Base-by-base conservation (phyloP, 2,797 vertebrate species). In the Erithacus rubecula region DNA sequence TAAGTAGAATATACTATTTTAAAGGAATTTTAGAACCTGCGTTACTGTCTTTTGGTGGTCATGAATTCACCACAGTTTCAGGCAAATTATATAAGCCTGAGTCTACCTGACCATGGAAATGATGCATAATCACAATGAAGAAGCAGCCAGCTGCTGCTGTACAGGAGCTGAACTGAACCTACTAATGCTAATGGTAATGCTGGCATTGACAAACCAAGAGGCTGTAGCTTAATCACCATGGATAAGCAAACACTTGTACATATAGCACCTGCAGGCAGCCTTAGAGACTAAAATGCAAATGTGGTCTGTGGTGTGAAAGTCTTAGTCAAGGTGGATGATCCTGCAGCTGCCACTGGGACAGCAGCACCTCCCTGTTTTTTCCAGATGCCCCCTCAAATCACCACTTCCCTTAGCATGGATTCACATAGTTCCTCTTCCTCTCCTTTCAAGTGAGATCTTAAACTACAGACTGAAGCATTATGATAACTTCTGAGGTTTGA, bases 1-100 rank as follows among this genome's bases (percentile, higher is more conserved):
- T 83, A 95, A 95, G 95, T 94, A 67, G 93, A 96, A 95, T 96
- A 96, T 89, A 96, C 94, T 85, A 89, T 94, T 93, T 94, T 67
- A 80, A 93, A 94, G 86, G 84, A 89, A 90, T 10, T 47, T 94
- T 74, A 23, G 89, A 74, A 87, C 84, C 78, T 85, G 87, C 82
- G 43, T 94, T 85, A 53, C 84, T 80, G 47, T 67, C 43, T 95
- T 72, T 72, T 91, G 62, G 58, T 84, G 17, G 68, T 46, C 84
- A 87, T 87, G 78, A 94, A 91, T 91, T 91, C 78, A 92, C 89
- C 60, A 90, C 59, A 60, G 29, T 85, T 95, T 62, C 89, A 80
- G 78, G 87, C 47, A 96, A 93, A 95, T 94, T 91, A 89, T 89
- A 46, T 95, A 95, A 96, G 64, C 71, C 53, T 77, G 87, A 39